phyloP scores from a whole-genome alignment of 2,888 invertebrate species.

The Doris montereyensis region DNA sequence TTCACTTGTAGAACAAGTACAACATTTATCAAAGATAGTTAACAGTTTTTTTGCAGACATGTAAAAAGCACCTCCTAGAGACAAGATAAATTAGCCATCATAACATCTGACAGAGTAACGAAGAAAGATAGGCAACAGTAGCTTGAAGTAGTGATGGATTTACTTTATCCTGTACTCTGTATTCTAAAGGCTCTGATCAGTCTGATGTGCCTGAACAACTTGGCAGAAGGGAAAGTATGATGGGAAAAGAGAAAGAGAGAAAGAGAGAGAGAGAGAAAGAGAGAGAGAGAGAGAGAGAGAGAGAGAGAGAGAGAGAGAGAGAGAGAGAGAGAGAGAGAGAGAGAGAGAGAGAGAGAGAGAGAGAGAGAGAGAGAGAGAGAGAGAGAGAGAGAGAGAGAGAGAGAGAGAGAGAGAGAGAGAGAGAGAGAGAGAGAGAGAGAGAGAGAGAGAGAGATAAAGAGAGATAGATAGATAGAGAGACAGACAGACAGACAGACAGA shows the following conservation, averaged over 20 bases:
- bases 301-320: neutral
- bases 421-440: neutral
- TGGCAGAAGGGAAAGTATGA: neutral
- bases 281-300: neutral
- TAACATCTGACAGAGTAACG: no score
- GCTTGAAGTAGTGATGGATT: no score
- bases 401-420: neutral
- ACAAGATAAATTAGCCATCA: no score
- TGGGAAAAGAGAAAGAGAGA: neutral
- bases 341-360: neutral
- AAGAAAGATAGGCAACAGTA: no score
- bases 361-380: neutral
- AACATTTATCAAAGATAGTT: no score
- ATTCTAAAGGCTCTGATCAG: no score
- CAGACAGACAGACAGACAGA: neutral
- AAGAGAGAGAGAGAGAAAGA: neutral
- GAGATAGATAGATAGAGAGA: neutral
- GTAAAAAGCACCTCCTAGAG: no score
- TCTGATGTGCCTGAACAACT: no score
- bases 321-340: neutral
- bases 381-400: neutral
- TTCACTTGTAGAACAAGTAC: no score
- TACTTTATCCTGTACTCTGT: no score
- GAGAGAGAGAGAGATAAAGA: neutral
- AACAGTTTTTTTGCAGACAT: no score